Conservation (phyloP, 2,113 vertebrate species). For the cattle (Bos taurus) region DNA sequence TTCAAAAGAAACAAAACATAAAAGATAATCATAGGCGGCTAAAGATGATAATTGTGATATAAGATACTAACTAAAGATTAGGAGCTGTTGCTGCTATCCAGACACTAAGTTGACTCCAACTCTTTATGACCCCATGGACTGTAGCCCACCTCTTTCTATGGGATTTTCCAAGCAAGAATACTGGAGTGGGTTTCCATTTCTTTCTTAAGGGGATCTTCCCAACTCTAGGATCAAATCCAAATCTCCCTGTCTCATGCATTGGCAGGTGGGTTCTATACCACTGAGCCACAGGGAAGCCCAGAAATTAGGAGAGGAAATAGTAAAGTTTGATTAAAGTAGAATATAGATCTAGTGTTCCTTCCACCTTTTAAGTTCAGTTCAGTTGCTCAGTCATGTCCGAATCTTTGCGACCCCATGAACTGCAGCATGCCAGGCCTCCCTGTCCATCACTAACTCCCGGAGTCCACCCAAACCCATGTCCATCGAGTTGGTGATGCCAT, state of each 20-base stretch:
- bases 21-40: neutral
- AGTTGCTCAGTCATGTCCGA: accelerated
- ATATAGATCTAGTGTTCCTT: neutral
- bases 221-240: neutral
- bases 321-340: neutral
- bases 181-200: neutral
- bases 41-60: neutral
- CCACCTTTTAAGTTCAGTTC: neutral
- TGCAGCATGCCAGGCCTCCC: neutral
- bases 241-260: neutral
- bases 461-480: neutral
- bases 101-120: neutral
- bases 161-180: neutral
- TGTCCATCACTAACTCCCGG: neutral
- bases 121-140: neutral
- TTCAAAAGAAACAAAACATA: neutral
- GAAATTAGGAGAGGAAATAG: neutral
- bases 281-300: neutral
- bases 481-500: neutral
- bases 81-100: neutral
- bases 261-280: neutral
- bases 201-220: neutral
- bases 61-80: neutral
- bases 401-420: neutral
- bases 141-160: neutral